Percentiles rank a stretch among this genome's conserved stretches.
These are phyloP conservation scores for Telmatherina bonti DNA, from an alignment of 2,797 vertebrate genomes.

Conservation along the genomic window DNA sequence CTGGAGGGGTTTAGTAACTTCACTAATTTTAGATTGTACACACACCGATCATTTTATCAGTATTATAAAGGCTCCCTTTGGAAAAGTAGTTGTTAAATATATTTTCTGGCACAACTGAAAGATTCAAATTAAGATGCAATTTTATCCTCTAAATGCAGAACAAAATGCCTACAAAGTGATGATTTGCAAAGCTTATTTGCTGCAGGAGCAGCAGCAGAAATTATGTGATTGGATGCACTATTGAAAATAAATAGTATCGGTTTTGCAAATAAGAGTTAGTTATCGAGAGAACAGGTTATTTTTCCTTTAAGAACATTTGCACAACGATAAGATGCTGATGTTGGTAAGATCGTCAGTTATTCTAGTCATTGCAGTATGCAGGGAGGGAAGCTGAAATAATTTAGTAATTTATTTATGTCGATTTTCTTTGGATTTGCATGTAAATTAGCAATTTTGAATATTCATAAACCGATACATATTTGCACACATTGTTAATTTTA, in stretches of 20 bases:
- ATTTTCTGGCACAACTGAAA: background rate
- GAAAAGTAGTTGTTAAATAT: background rate
- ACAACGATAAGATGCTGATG: too few relatives aligned
- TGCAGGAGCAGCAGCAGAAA: background rate
- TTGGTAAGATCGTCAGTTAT: too few relatives aligned
- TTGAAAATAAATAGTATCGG: background rate
- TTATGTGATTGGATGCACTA: too few relatives aligned
- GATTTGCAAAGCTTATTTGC: background rate
- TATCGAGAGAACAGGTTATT: background rate
- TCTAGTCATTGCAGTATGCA: too few relatives aligned
- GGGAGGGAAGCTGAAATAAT: too few relatives aligned
- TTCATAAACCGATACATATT: too few relatives aligned
- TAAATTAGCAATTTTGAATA: too few relatives aligned
- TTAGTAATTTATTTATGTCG: too few relatives aligned
- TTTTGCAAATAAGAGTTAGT: background rate
- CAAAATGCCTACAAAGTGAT: background rate
- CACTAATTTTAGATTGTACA: background rate
- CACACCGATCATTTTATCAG: background rate
- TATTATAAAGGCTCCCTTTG: background rate
- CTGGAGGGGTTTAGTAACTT: slow-evolving; percentile 1
- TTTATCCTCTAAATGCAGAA: background rate
- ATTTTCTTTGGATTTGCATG: too few relatives aligned
- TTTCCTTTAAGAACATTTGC: background rate
- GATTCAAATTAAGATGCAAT: background rate
- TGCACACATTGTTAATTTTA: too few relatives aligned